Conservation (phyloP, 2,888 invertebrate genomes). For the Lysandra bellargus region DNA sequence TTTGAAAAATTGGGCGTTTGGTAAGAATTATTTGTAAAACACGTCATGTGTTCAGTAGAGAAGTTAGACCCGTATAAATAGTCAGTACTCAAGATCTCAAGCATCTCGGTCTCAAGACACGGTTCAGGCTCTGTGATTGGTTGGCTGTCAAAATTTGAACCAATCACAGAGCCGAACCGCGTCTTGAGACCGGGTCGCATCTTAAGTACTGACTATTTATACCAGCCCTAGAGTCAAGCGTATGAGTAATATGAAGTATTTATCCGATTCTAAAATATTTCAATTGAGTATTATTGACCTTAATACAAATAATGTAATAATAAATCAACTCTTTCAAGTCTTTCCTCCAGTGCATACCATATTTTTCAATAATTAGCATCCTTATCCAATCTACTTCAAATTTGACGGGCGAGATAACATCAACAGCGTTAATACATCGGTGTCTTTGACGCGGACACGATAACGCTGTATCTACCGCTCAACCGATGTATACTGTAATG, state of each 20-base stretch:
- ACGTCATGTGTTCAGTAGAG: too few species aligned
- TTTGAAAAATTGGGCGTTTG: neutral
- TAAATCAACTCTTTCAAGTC: conserved; percentile 22
- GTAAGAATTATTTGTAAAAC: neutral
- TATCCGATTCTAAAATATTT: too few species aligned
- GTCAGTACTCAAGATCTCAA: too few species aligned
- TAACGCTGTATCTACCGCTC: conserved; percentile 44
- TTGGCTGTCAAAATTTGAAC: too few species aligned
- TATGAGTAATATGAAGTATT: too few species aligned
- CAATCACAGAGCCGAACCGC: too few species aligned
- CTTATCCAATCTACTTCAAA: conserved; percentile 63
- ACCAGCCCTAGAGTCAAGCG: too few species aligned
- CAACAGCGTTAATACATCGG: conserved; percentile 45
- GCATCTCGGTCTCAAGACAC: too few species aligned
- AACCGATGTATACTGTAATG: conserved; percentile 31
- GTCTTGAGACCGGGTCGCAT: too few species aligned
- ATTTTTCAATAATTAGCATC: conserved; percentile 44
- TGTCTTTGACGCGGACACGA: conserved; percentile 51
- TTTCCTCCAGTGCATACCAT: conserved; percentile 21
- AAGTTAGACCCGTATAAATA: too few species aligned
- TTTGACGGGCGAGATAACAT: conserved; percentile 65
- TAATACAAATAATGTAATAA: neutral
- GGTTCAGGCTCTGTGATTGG: too few species aligned
- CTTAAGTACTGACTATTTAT: too few species aligned
- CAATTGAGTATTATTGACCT: neutral